Base-by-base conservation (phyloP, 1,140 invertebrate species). In the Drosophila melanogaster region DNA sequence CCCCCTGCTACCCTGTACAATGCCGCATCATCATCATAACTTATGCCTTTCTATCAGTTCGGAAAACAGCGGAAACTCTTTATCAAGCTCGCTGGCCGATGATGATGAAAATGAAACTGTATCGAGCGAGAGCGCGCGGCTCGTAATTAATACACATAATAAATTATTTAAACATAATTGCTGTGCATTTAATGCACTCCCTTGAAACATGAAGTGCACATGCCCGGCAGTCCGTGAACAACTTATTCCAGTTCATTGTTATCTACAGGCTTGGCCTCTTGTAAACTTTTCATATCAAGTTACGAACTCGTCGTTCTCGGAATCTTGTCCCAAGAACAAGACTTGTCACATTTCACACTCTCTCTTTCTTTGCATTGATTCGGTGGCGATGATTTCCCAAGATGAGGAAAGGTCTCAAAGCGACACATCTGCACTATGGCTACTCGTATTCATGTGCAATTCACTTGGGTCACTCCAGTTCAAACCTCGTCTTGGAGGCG, bases 201-300 rank as follows among this genome's bases (percentile, higher is more conserved):
- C 57, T 70, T 51, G 60, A 53, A 86, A 55, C 66, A 50, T 74
- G 38, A 55, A 77, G 64, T 53, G 58, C 64, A 62, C 53, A 38
- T 38, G 30, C 15, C 38, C 19, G 40, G 10, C 57, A 62, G 59
- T 62, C 59, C 59, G 2, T 41, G 59, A 62, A 51, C 49, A 53
- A 49, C 24, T 33, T 46, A 33, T 15, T 50, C 51, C 61, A 38
- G 54, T 44, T 65, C 79, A 81, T 75, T 87, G 79, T 86, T 81
- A 87, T 87, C 81, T 10, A 46, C 49, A 67, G 38, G 35, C 37
- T 60, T 86, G 79, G 79, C 79, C 83, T 87, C 83, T 86, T 72
- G 66, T 87, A 87, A 86, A 87, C 83, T 87, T 79, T 87, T 60
- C 79, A 79, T 87, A 87, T 87, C 83, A 87, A 73, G 51, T 87